Percentiles rank a stretch among this genome's conserved stretches.
Evolutionary conservation across 2,888 invertebrate genomes (phyloP).

Genomic region (Metopia argyrocephala): DNA sequence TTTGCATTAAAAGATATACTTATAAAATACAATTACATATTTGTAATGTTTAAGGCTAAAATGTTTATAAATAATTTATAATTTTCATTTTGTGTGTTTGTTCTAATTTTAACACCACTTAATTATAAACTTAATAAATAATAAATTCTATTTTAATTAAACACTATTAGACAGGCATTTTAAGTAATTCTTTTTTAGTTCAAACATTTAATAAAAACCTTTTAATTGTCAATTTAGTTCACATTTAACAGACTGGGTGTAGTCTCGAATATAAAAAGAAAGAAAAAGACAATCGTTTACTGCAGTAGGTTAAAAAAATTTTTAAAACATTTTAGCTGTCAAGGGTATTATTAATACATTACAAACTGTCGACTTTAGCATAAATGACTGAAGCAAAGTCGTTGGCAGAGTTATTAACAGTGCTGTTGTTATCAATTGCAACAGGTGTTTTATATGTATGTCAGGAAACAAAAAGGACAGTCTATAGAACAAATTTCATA

Average conservation of each 20-base stretch:
- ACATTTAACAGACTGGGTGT: too few relatives aligned
- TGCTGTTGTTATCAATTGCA: slow-evolving; percentile 9
- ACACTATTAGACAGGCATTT: too few relatives aligned
- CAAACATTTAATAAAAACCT: slow-evolving; percentile 9
- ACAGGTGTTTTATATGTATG: slow-evolving; percentile 11
- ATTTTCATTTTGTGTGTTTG: background rate
- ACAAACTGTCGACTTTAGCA: background rate
- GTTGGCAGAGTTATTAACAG: too few relatives aligned
- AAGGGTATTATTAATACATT: slow-evolving; percentile 28
- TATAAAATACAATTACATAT: too few relatives aligned
- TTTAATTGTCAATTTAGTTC: background rate
- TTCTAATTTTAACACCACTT: background rate
- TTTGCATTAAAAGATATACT: too few relatives aligned
- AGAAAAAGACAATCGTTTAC: background rate
- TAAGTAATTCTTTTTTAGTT: background rate
- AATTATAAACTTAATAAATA: slow-evolving; percentile 1
- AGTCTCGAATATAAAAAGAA: background rate
- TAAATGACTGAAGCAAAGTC: background rate
- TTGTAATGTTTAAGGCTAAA: too few relatives aligned
- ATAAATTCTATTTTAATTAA: too few relatives aligned
- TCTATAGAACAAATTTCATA: background rate
- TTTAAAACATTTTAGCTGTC: slow-evolving; percentile 6
- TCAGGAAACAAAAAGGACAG: slow-evolving; percentile 7
- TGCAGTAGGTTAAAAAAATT: slow-evolving; percentile 13
- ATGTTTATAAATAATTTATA: background rate